Base-by-base conservation (phyloP, 2,797 vertebrate species). In the Urocyon cinereoargenteus region DNA sequence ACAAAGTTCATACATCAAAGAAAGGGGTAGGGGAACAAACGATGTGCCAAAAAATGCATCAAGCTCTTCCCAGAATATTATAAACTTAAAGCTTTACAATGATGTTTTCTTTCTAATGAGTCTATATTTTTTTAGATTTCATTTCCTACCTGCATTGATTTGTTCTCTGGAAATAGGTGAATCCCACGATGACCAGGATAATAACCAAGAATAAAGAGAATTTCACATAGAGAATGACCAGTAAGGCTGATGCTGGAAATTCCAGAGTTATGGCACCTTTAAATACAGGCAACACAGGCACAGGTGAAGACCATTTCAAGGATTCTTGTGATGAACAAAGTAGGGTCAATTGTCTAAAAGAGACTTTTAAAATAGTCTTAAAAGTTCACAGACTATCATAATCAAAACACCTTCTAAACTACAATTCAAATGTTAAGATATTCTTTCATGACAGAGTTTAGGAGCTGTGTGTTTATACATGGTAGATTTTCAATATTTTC, bases 81-180 rank as follows among this genome's bases (percentile, higher is more conserved):
- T 77, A 14, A 82, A 51, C 6, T 64, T 18, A 59, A 86, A 57
- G 55, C 64, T 18, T 90, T 78, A 66, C 2, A 28, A 28, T 49
- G 64, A 84, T 81, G 15, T 24, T 79, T 85, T 90, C 40, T 78
- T 90, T 59, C 81, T 87, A 86, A 36, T 59, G 6, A 66, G 6
- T 59, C 22, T 88, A 40, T 68, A 7, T 28, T 9, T 79, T 90
- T 85, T 72, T 18, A 78, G 3, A 45, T 8, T 75, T 66, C 3
- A 18, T 12, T 91, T 88, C 66, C 45, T 97, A 98, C 96, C 98
- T 97, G 90, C 13, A n/a, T 64, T 16, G 11, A 16, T 36, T 85
- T 61, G 10, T 89, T 64, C 19, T 95, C 90, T 57, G 13, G 49
- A 87, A 94, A 82, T 78, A 92, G 88, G 51, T 1, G 51, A 82